phyloP scores from a whole-genome alignment of 2,113 vertebrate species.

The Crotalus viridis region DNA sequence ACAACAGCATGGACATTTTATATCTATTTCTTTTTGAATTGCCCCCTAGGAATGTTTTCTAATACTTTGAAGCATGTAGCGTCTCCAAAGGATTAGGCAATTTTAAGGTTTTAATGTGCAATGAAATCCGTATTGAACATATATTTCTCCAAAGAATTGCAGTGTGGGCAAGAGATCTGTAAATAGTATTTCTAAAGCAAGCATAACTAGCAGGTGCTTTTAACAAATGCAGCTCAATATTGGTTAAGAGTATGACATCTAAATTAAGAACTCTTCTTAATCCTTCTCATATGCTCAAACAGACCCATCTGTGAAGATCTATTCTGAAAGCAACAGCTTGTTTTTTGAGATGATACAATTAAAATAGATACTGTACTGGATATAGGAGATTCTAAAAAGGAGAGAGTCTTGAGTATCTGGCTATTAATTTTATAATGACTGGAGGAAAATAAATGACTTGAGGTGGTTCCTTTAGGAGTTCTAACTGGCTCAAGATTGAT shows the following conservation, averaged over 20 bases:
- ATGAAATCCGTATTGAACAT: constrained; percentile 14
- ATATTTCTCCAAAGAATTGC: constrained; percentile 27
- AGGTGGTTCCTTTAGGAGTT: neutral
- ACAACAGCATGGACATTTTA: neutral
- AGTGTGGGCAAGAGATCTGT: neutral
- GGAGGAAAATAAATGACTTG: neutral
- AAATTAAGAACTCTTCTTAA: neutral
- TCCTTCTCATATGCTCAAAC: neutral
- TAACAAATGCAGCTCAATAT: neutral
- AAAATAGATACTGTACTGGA: neutral
- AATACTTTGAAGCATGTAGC: constrained; percentile 23
- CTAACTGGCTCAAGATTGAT: neutral
- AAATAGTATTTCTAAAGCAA: neutral
- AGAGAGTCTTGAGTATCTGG: neutral
- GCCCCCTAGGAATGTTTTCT: constrained; percentile 10
- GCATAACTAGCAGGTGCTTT: neutral
- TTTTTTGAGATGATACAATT: neutral
- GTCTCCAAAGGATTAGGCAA: neutral
- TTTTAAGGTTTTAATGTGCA: constrained; percentile 44
- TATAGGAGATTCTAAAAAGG: neutral
- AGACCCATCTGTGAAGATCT: neutral
- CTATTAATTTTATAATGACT: neutral
- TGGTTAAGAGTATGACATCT: neutral
- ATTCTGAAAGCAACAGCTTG: neutral
- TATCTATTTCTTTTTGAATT: neutral